These are phyloP conservation scores for Megalops atlanticus DNA, from an alignment of 2,113 vertebrate species.

Conservation along the genomic window DNA sequence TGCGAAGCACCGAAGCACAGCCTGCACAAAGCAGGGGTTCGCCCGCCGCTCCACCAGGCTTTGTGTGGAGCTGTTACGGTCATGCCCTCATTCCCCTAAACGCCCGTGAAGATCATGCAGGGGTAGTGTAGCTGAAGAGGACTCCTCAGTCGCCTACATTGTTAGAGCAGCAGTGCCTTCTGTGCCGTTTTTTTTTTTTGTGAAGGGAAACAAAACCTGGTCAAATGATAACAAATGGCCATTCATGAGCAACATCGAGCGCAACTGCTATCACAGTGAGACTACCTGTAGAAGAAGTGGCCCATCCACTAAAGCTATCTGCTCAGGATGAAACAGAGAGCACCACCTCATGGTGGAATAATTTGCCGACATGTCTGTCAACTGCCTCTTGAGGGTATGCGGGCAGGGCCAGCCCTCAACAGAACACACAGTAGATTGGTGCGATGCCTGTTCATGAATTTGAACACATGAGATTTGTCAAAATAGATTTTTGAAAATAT, in stretches of 20 bases:
- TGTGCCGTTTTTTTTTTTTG: neutral
- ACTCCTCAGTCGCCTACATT: neutral
- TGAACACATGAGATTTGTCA: neutral
- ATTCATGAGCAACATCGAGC: neutral
- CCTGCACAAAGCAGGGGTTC: constrained; percentile 4
- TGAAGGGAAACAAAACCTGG: neutral
- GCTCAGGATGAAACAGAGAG: neutral
- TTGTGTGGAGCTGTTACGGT: constrained; percentile 15
- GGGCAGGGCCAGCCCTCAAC: neutral
- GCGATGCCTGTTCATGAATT: neutral
- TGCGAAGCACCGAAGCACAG: neutral
- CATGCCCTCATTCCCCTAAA: constrained; percentile 30
- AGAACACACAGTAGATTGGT: neutral
- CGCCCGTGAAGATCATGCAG: constrained; percentile 27
- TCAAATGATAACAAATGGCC: neutral
- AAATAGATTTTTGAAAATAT: no score
- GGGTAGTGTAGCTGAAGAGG: constrained; percentile 1
- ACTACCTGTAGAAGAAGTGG: neutral
- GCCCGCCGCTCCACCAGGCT: neutral
- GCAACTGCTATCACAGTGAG: neutral
- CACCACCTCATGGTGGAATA: neutral
- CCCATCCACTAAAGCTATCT: neutral
- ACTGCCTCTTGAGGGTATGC: neutral
- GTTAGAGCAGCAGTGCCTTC: neutral
- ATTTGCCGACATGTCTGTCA: constrained; percentile 1